Base-by-base conservation (phyloP, 2,113 vertebrate genomes). In the Anseranas semipalmata region DNA sequence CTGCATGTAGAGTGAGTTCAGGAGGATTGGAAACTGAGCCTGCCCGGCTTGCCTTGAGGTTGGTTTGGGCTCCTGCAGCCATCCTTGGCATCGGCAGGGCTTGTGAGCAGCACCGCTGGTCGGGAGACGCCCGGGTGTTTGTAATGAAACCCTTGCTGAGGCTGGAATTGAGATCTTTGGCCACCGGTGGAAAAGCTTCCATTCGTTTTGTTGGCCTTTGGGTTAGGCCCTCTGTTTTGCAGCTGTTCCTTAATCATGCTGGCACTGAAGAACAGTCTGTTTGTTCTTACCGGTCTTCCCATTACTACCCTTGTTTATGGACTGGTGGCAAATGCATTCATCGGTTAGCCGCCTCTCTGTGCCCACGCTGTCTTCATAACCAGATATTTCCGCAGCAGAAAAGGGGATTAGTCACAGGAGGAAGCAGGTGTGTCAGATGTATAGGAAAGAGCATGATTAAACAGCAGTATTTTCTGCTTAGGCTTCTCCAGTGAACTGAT, bases 381-480 rank as follows among this genome's bases (percentile, higher is more conserved):
- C 72, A 93, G 79, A 62, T 93, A 85, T 94, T 96, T 96, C 93
- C 32, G 12, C 63, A 65, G 12, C 85, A 93, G 92, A 93, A 91
- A 94, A 92, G 45, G 62, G 76, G 66, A 94, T 97, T 96, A 96
- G 93, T 96, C 95, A 94, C 75, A 58, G 95, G 65, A 96, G 73
- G 85, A 92, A 95, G 88, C 93, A 97, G 92, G 92, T 95, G 95
- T 95, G 85, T 68, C 88, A 86, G 59, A 68, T 33, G 67, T 72
- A 20, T 74, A 58, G 88, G 88, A 88, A 95, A 92, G 52, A 70
- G 67, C 2, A 28, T 84, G 86, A 96, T 86, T 92, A 79, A 93
- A 77, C 79, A 74, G 81, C 43, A 63, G 52, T 90, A 46, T 94
- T 93, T 96, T 95, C 90, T 95, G n/a, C 82, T 80, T 74, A 28